phyloP scores from a whole-genome alignment of 2,797 vertebrate species.

The Lepidocolaptes lacrymiger region DNA sequence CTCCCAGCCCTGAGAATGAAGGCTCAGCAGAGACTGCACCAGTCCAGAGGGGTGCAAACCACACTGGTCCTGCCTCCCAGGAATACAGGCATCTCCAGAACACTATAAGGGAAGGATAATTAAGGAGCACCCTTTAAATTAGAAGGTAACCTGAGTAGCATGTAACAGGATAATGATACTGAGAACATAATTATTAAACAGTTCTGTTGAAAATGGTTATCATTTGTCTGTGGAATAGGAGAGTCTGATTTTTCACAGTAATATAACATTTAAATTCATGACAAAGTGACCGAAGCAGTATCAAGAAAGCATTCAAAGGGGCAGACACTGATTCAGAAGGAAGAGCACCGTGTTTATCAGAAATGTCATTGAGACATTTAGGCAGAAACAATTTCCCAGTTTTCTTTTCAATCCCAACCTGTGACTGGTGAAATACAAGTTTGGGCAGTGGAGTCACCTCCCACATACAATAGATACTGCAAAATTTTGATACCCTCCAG shows the following conservation, averaged over 20 bases:
- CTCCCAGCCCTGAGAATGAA: not conserved
- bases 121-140: slow-evolving; percentile 1
- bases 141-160: not conserved
- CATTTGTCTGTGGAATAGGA: not conserved
- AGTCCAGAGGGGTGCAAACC: not conserved
- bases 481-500: not conserved
- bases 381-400: not conserved
- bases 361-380: not conserved
- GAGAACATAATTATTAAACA: not conserved
- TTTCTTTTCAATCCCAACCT: not conserved
- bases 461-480: not conserved
- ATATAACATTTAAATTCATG: not conserved
- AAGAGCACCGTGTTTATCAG: not conserved
- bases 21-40: not conserved
- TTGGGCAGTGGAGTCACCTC: not conserved
- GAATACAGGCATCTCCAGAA: not conserved
- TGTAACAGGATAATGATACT: not conserved
- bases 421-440: not conserved
- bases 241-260: not conserved
- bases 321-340: not conserved
- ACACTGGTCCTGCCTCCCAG: not conserved
- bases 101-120: not conserved
- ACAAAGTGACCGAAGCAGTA: not conserved
- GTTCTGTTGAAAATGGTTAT: not conserved
- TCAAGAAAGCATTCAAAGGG: not conserved